A percentile compares a stretch with the other conserved stretches of the same genome.
phyloP scores from a whole-genome alignment of 2,888 invertebrate species.

The Mechanitis messenoides region DNA sequence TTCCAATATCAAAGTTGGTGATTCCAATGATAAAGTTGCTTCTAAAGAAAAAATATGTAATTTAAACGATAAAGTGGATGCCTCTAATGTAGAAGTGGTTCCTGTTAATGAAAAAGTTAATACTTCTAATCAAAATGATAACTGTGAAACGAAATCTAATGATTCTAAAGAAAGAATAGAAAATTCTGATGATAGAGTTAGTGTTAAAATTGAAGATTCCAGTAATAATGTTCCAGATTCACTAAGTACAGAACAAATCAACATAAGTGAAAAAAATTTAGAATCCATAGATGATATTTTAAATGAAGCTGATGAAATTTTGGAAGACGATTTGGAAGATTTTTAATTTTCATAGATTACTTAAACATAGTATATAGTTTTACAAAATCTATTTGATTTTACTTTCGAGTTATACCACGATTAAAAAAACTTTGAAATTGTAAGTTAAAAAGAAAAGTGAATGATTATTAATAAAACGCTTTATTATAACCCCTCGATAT shows the following conservation, averaged over 20 bases:
- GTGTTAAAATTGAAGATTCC: background rate
- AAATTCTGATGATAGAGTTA: background rate
- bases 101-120: no score
- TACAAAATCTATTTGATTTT: background rate
- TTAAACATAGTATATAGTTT: background rate
- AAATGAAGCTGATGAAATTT: slow-evolving; percentile 28
- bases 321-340: slow-evolving; percentile 54
- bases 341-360: slow-evolving; percentile 33
- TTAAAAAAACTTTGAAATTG: no score
- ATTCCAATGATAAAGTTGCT: no score
- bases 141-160: background rate
- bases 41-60: no score
- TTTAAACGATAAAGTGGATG: background rate
- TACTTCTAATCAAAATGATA: background rate
- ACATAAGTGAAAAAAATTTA: slow-evolving; percentile 15
- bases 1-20: no score
- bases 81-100: no score
- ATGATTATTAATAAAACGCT: background rate
- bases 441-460: no score
- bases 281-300: slow-evolving; percentile 22
- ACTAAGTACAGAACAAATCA: background rate
- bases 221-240: background rate
- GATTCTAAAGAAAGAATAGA: background rate
- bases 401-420: no score
- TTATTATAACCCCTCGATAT: no score